Base-by-base conservation (phyloP, 2,888 invertebrate genomes). In the Drosophila percnosoma region DNA sequence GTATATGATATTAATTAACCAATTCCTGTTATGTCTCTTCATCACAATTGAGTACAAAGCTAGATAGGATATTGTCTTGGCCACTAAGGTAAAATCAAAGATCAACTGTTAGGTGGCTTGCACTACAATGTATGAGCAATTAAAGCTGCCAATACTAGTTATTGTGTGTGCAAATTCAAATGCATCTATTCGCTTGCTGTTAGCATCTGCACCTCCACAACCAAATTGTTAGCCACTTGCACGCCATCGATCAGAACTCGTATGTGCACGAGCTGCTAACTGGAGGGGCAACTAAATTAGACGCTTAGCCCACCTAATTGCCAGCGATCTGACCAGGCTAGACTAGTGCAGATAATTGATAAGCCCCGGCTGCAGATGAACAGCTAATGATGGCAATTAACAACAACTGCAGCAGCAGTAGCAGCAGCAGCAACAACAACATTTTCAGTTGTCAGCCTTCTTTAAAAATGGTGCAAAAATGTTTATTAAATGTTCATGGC, bases 321-420 rank as follows among this genome's bases (percentile, higher is more conserved):
- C 89, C 75, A 61, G 49, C 70, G 62, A 73, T 71, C 65, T 67
- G 68, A 72, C 78, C 55, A 69, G 24, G 55, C 55, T 40, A 18
- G 18, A 15, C 57, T 31, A 57, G 69, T 52, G 54, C 34, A 65
- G 73, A 70, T 69, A 89, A 89, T 86, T 84, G 87, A 89, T 88
- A 89, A 85, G 78, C 85, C 66, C 66, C 67, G 59, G 52, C 71
- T 83, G 87, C 87, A 84, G 85, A 86, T 86, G 85, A 87, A 79
- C 86, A 88, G 73, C 83, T 85, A 89, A 87, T 83, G 85, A 83
- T 79, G 81, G 80, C 77, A 85, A 89, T 89, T 89, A 88, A 74
- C 75, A 73, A 68, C 73, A 74, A 57, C 62, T 63, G 60, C 77
- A 69, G 71, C 78, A 54, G 51, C 69, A 49, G 65, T 33, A 34